A percentile compares a stretch with the other conserved stretches of the same genome.
phyloP scores from a whole-genome alignment of 1,140 invertebrate genomes.

The Micrasema minimum region DNA sequence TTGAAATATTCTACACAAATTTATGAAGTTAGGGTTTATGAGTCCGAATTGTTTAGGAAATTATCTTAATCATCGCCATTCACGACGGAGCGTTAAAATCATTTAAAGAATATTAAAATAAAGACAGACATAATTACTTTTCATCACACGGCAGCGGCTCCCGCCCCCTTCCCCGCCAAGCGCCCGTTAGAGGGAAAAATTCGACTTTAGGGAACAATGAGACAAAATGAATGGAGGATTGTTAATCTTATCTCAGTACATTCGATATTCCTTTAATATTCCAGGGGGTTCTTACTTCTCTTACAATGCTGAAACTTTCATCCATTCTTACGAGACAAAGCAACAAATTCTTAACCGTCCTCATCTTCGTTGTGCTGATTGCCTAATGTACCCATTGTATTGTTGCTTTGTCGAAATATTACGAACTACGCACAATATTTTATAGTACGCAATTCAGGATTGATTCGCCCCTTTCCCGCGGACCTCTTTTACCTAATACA shows the following conservation, averaged over 20 bases:
- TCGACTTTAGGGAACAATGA: conserved; percentile 8
- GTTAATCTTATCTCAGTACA: conserved; percentile 10
- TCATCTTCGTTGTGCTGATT: too few species aligned
- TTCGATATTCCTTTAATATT: conserved; percentile 8
- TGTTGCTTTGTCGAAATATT: too few species aligned
- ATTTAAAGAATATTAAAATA: conserved; percentile 1
- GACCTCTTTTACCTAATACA: background rate
- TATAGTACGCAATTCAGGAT: too few species aligned
- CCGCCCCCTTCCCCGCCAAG: background rate
- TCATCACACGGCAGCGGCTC: background rate
- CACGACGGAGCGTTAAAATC: too few species aligned
- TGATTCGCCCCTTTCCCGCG: background rate
- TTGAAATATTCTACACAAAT: too few species aligned
- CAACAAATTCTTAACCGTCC: background rate
- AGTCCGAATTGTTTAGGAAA: too few species aligned
- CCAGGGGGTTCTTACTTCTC: background rate
- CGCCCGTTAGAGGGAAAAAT: conserved; percentile 1
- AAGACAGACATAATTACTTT: background rate
- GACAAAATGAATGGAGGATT: conserved; percentile 11
- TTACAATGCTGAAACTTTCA: background rate
- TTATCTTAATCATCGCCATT: too few species aligned
- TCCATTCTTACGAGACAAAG: conserved; percentile 1
- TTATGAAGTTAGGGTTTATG: too few species aligned
- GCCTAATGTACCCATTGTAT: too few species aligned
- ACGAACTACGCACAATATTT: too few species aligned